Base-by-base conservation (phyloP, 2,888 invertebrate species). In the Automeris io region DNA sequence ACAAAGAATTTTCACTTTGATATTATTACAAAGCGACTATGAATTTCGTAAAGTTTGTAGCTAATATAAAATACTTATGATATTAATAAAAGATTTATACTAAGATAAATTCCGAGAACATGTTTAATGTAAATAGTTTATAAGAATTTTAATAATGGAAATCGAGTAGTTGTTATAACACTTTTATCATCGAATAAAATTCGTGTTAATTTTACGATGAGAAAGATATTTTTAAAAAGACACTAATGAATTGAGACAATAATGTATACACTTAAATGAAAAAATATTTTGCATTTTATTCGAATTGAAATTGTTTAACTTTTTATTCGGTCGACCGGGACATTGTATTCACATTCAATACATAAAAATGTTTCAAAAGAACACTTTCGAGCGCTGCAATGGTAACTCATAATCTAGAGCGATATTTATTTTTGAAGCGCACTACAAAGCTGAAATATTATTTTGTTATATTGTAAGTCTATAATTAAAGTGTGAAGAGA, bases 401-500 rank as follows among this genome's bases (percentile, higher is more conserved):
- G 45, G 44, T 44, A 41, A 48, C 51, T 47, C 52, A 54, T 57
- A 61, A 62, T 61, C 55, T 57, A 60, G 56, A 61, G 53, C 61
- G 60, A 63, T 68, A 73, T 71, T 57, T 55, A 55, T 58, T 57
- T 70, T 72, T 69, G 71, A 70, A 70, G 70, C 62, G 61, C 62
- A 58, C 70, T 57, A 50, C 63, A 59, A 57, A 64, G 62, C 67
- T 68, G 59, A 70, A 71, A 70, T 70, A 72, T 73, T 67, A 74
- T 74, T 69, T 71, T 68, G 70, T 76, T 72, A 72, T 75, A 76
- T 77, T 81, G 73, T 70, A 60, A 61, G 61, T 70, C 79, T 83
- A 83, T 80, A 79, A 74, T 79, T 82, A 81, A 75, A 76, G 68
- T 70, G 79, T 64, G 75, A 74, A 76, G 76, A 74, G 77, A 79